A percentile compares a stretch with the other conserved stretches of the same genome.
Conservation (phyloP, 2,113 vertebrate species). For the Cariama cristata region DNA sequence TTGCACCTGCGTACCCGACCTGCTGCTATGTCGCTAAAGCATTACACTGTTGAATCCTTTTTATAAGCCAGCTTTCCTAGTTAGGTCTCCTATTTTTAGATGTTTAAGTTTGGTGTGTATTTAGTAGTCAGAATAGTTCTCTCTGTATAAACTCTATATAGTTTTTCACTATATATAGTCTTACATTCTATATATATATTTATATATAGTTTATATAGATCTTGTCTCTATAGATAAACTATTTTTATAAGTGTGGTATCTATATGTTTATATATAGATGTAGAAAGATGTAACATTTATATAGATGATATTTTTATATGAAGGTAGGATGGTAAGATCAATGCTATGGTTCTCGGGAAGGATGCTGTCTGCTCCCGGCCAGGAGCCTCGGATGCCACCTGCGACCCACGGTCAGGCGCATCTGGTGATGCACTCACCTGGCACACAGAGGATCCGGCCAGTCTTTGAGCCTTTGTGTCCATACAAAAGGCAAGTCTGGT, state of each 20-base stretch:
- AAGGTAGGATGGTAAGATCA: background rate
- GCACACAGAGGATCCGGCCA: rapidly evolving
- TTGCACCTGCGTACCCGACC: background rate
- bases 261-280: rapidly evolving
- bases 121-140: background rate
- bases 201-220: background rate
- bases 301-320: background rate
- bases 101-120: rapidly evolving
- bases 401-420: rapidly evolving
- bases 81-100: background rate
- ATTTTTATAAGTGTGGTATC: background rate
- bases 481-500: background rate
- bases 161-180: background rate
- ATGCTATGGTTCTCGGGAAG: background rate
- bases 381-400: background rate
- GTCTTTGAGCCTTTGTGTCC: rapidly evolving
- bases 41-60: background rate
- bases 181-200: background rate
- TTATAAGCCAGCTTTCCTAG: background rate
- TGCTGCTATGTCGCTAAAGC: background rate
- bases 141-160: background rate
- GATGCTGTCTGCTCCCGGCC: rapidly evolving
- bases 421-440: rapidly evolving
- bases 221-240: background rate
- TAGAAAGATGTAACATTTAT: background rate